Evolutionary conservation across 2,888 invertebrate genomes (phyloP).

Genomic region (Cosmorhoe ocellata): DNA sequence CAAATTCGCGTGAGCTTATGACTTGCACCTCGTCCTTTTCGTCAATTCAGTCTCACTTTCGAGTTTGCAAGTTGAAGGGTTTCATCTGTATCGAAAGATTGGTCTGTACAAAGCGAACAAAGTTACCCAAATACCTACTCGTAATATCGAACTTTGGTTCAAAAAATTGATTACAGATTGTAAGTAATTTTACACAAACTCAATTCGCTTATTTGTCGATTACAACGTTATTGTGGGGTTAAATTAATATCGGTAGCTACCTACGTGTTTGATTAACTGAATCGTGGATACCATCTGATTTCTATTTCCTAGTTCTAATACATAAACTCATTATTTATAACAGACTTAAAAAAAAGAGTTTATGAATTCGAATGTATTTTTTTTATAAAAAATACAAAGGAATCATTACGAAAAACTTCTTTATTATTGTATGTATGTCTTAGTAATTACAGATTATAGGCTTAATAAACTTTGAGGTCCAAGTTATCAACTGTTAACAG

Average conservation of each 20-base stretch:
- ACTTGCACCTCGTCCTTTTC: not conserved
- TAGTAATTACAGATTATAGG: no score
- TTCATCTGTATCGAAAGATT: not conserved
- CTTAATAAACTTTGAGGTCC: no score
- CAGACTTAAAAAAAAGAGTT: no score
- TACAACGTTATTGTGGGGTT: constrained; percentile 5
- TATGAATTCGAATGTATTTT: no score
- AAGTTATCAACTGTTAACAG: no score
- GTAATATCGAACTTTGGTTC: constrained; percentile 9
- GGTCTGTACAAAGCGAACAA: constrained; percentile 25
- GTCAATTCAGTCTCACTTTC: not conserved
- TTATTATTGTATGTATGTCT: no score
- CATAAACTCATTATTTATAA: no score
- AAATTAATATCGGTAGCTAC: constrained; percentile 1
- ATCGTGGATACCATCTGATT: not conserved
- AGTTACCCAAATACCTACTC: constrained; percentile 23
- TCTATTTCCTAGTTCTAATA: no score
- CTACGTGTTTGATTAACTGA: constrained; percentile 1
- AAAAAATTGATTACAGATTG: constrained; percentile 19
- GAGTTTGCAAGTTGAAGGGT: not conserved
- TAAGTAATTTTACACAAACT: constrained; percentile 11
- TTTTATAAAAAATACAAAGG: no score
- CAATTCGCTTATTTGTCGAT: constrained; percentile 6
- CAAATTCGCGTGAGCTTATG: not conserved
- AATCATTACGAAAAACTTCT: no score